Conservation (phyloP, 1,140 invertebrate species). For the Vanessa tameamea region DNA sequence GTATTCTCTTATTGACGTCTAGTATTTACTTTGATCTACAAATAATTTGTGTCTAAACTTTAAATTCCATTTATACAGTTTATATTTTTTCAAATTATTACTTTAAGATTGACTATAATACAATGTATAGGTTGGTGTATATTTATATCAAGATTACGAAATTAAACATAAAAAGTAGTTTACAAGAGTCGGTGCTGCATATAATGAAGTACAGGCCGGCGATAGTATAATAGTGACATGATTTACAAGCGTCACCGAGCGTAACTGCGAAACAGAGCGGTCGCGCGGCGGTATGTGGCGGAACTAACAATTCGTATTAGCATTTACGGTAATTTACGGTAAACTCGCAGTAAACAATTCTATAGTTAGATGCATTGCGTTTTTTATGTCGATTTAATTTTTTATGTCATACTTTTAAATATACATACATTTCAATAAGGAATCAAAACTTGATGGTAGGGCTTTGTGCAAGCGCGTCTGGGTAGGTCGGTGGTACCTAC, state of each 20-base stretch:
- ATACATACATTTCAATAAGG: neutral
- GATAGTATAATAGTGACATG: conserved; percentile 31
- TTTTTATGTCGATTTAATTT: neutral
- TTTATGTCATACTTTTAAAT: neutral
- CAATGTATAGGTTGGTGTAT: too few species aligned
- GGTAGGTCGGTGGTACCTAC: too few species aligned
- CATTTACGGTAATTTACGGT: conserved; percentile 65
- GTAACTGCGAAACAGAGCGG: conserved; percentile 52
- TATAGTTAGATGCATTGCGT: conserved; percentile 37
- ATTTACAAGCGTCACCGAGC: conserved; percentile 40
- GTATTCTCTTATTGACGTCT: conserved; percentile 34
- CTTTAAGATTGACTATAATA: too few species aligned
- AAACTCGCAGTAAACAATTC: conserved; percentile 41
- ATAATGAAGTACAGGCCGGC: neutral
- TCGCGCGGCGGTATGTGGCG: conserved; percentile 58
- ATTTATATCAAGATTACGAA: too few species aligned
- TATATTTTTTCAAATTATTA: too few species aligned
- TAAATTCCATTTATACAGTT: neutral
- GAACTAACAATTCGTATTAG: conserved; percentile 66
- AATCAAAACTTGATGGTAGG: too few species aligned
- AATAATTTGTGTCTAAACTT: conserved; percentile 4
- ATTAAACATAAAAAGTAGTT: neutral
- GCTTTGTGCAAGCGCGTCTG: too few species aligned
- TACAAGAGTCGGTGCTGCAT: neutral
- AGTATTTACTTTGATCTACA: conserved; percentile 27